Conservation (phyloP, 2,113 vertebrate genomes). For the Nanorana parkeri region DNA sequence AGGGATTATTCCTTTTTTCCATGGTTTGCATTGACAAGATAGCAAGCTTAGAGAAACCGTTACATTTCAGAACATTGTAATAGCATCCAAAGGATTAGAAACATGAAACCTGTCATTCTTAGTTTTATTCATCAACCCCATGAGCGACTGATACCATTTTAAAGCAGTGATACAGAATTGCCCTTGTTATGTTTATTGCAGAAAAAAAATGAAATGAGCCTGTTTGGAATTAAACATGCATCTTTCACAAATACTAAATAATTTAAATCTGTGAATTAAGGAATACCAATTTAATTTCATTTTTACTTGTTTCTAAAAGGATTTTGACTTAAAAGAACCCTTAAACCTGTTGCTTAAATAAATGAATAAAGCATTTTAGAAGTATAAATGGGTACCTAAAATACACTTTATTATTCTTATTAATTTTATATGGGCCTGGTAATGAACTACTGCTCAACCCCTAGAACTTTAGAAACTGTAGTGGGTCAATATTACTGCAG, state of each 20-base stretch:
- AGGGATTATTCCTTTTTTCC: conserved; percentile 43
- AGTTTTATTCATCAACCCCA: conserved; percentile 29
- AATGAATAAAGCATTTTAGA: no score
- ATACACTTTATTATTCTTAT: no score
- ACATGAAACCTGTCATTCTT: conserved; percentile 52
- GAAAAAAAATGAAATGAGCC: background rate
- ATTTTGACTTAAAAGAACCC: no score
- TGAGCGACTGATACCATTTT: conserved; percentile 44
- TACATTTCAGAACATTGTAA: conserved; percentile 47
- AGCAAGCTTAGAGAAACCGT: conserved; percentile 39
- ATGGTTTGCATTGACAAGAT: conserved; percentile 50
- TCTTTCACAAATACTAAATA: background rate
- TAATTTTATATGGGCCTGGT: no score
- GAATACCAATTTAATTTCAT: no score
- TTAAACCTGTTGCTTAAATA: no score
- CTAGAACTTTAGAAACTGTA: no score
- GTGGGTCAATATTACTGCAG: no score
- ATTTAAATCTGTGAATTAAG: no score
- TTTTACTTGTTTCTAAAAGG: no score
- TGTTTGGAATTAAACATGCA: conserved; percentile 5
- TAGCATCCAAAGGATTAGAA: conserved; percentile 48
- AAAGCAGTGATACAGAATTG: conserved; percentile 4
- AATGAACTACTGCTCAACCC: no score
- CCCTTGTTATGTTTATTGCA: background rate
- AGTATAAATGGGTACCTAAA: no score